Evolutionary conservation across 2,113 vertebrate species (phyloP), one percentile per base, ranked within the genome.

Genomic region (Elgaria multicarinata): DNA sequence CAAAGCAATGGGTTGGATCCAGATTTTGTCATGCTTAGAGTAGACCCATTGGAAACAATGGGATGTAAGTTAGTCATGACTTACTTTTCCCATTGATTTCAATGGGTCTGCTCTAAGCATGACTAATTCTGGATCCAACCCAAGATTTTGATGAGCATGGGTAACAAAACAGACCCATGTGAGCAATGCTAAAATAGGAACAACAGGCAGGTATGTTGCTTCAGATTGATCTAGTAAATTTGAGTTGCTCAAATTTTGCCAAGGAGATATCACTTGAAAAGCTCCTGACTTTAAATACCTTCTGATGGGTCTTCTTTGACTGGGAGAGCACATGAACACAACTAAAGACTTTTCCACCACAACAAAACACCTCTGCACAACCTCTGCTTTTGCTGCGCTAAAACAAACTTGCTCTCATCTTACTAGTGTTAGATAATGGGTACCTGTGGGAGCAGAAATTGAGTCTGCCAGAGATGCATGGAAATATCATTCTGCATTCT

Each of bases 381-480:
- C 33, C 36, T 58, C 36, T 71, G 0, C 0, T 20, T 22, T 58
- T 2, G 7, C 71, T 28, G 72, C 66, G 89, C 64, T 64, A 87
- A 76, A 0, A 0, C 33, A 78, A 62, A 31, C 69, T 79, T 85
- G 90, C 69, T 84, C 22, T 42, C 2, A 53, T 75, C 42, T 74
- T 0, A 0, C 42, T 64, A 64, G 58, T 0, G 0, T 31, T 46
- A 80, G 91, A 78, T 14, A 91, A 90, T 78, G 6, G 64, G 1
- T 18, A 14, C 85, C 86, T 42, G 9, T 0, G 0, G 85, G 50
- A 64, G 0, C 0, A 0, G 31, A 42, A 28, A 66, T 50, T n/a
- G 50, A 79, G 42, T 33, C 0, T 0, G 18, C 13, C 55, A 76
- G 44, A 74, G 46, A 83, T 77, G 67, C 77, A 46, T 20, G n/a